Conservation (phyloP, 2,113 vertebrate genomes). For the Origma solitaria region DNA sequence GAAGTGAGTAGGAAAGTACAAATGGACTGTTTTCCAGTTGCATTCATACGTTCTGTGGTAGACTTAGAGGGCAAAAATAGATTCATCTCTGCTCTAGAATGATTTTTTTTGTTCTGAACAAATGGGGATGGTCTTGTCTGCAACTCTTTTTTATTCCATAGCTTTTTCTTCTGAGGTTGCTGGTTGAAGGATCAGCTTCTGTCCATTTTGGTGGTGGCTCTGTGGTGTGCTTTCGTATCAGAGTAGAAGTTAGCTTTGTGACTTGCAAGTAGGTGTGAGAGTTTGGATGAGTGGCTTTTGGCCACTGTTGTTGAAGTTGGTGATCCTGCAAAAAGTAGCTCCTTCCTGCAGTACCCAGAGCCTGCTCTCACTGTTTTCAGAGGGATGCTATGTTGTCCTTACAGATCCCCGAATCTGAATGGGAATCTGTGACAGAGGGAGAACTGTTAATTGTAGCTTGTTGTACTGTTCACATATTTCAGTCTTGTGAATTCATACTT, state of each 20-base stretch:
- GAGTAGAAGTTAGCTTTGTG: background rate
- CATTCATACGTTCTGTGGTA: background rate
- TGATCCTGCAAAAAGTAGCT: background rate
- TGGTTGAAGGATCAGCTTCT: background rate
- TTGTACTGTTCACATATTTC: background rate
- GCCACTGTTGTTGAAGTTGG: background rate
- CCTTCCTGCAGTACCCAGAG: background rate
- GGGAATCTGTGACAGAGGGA: background rate
- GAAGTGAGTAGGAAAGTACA: background rate
- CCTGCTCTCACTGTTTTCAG: background rate
- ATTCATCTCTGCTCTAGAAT: background rate
- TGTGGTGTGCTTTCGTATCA: background rate
- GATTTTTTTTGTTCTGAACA: background rate
- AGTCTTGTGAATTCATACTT: background rate
- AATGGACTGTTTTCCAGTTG: background rate
- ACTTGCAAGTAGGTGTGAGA: background rate
- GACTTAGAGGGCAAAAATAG: background rate
- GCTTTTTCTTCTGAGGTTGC: background rate
- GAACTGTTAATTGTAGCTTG: background rate
- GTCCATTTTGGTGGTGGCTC: background rate
- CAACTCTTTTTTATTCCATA: background rate
- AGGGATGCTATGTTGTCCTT: background rate
- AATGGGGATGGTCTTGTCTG: background rate
- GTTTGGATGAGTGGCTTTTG: background rate
- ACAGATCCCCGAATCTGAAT: background rate